Base-by-base conservation (phyloP, 2,797 vertebrate genomes). In the Danionella dracula region DNA sequence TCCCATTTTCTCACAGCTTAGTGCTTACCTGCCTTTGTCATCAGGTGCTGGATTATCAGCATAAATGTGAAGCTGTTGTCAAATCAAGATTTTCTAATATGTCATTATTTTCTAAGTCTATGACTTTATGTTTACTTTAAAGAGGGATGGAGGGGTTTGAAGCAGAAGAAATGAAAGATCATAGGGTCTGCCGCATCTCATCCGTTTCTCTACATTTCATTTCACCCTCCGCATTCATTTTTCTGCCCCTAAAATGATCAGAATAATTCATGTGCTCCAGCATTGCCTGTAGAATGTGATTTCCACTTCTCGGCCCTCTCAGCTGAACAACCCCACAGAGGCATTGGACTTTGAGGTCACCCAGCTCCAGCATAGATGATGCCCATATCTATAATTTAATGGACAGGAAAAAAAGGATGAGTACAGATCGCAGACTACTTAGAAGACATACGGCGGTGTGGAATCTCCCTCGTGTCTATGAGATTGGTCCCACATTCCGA, bases 361-460 rank as follows among this genome's bases (percentile, higher is more conserved):
- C 55, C 31, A 42, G 55, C 32, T 73, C 58, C 55, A 57, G 60
- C 66, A 68, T 68, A 73, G 66, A 58, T 73, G 58, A 72, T 67
- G 69, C 73, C 40, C 69, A 70, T 74, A 79, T 79, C 71, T 74
- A 79, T 79, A 77, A 79, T 79, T 77, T 63, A 79, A 71, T 72
- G 73, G 73, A 77, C 73, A 71, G 68, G 58, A 50, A 54, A 35
- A 67, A 54, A 48, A 29, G 44, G 67, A 75, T 72, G 71, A 76
- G 73, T 31, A 70, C 57, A 73, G 78, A 79, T 77, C 76, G 75
- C 66, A 71, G 66, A 51, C 71, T 77, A 77, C 78, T 76, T 76
- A 77, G 75, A 67, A 77, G 73, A 75, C 56, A 49, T 65, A 70
- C 42, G 65, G 40, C 57, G 44, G 57, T 69, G 31, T 38, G 48